Conservation (phyloP, 1,140 invertebrate species). For the Drosophila cardini region DNA sequence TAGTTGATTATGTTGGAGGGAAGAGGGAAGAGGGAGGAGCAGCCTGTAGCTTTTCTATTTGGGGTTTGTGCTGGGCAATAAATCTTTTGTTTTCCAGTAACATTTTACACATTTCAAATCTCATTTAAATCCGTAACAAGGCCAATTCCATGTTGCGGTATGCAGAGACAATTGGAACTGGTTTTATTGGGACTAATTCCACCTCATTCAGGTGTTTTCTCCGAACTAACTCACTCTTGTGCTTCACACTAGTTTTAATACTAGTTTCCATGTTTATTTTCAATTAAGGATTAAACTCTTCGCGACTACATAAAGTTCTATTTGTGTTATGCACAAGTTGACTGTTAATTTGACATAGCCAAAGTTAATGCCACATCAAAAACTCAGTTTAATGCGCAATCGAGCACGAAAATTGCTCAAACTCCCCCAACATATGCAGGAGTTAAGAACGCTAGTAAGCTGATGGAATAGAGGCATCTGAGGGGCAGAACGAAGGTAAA, state of each 20-base stretch:
- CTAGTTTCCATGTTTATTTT: constrained; percentile 51
- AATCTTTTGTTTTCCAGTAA: constrained; percentile 61
- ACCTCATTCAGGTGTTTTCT: not conserved
- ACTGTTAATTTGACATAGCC: constrained; percentile 12
- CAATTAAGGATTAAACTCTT: constrained; percentile 48
- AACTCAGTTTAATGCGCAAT: constrained; percentile 52
- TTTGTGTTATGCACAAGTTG: constrained; percentile 20
- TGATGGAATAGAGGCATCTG: constrained; percentile 42
- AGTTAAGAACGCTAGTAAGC: constrained; percentile 37
- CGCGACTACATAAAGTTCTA: constrained; percentile 3
- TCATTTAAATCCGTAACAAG: constrained; percentile 70
- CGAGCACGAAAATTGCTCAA: constrained; percentile 46
- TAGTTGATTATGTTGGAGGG: constrained; percentile 61
- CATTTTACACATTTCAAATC: constrained; percentile 59
- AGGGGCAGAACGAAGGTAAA: constrained; percentile 14
- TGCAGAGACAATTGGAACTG: constrained; percentile 22
- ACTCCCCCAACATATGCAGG: constrained; percentile 48
- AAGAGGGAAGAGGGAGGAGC: constrained; percentile 1
- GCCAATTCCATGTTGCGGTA: constrained; percentile 61
- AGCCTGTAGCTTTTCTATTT: constrained; percentile 51
- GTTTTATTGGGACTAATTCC: not conserved
- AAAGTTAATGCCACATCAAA: constrained; percentile 38
- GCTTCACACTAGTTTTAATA: not conserved
- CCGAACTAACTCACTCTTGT: not conserved
- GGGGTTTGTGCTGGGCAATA: constrained; percentile 48